Evolutionary conservation across 2,797 vertebrate genomes (phyloP), one percentile per base, ranked within the genome.

Genomic region (Enteromius treurensis): DNA sequence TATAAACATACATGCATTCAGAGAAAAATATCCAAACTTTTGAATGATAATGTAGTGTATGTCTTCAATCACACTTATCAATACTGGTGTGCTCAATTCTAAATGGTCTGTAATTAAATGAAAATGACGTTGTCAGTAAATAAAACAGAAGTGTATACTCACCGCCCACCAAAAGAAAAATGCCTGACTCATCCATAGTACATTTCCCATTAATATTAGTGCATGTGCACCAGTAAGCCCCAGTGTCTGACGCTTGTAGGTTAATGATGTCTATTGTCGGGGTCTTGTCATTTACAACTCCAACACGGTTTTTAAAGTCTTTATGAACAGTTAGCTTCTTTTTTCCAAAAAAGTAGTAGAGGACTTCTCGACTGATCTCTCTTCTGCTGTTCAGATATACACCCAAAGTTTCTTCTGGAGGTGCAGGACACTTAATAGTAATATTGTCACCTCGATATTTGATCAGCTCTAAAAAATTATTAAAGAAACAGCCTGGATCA

Each of bases 151-250:
- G 11, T 14, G 19, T 62, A 21, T 15, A 60, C 81, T 79, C 53
- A 83, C 76, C 51, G 3, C 55, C 29, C 19, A 86, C 32, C 14
- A 75, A 1, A 42, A 87, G 79, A 7, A 83, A 71, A 80, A 40
- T 17, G 6, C 26, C 23, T 14, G 40, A 4, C 0, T 9, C 15
- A 0, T 9, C 13, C 14, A 65, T 26, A 14, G 3, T 0, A 15
- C 40, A 21, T n/a, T 1, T 0, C 0, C 0, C 1, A 3, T n/a
- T 1, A 0, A 1, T 0, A 14, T 0, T 0, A 9, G 0, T 1
- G 77, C 88, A 92, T 1, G 5, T 0, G 34, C 93, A 95, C 88
- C 87, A 91, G 82, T 91, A 94, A 0, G 29, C 55, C 0, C 89
- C 92, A 0, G 88, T 90, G 86, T 95, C 92, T 0, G 49, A 17